Evolutionary conservation across 2,888 invertebrate species (phyloP).

Genomic region (Antheraea yamamai): DNA sequence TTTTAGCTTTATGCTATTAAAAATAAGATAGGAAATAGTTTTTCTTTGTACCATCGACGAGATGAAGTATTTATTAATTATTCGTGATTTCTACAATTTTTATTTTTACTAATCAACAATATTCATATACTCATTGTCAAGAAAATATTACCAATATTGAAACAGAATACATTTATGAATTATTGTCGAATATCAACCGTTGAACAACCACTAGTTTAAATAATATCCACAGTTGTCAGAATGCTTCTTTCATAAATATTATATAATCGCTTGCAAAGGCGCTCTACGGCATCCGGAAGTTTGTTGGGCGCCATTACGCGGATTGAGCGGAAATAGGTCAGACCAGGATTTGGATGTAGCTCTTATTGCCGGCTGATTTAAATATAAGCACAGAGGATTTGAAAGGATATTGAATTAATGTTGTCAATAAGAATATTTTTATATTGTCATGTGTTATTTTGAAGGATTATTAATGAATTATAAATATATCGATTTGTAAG

Average conservation of each 20-base stretch:
- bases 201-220: not conserved
- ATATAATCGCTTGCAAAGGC: constrained; percentile 39
- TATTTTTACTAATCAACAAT: too few relatives aligned
- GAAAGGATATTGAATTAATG: constrained; percentile 38
- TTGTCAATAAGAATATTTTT: constrained; percentile 5
- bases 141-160: too few relatives aligned
- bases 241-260: not conserved
- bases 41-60: too few relatives aligned
- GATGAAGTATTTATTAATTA: too few relatives aligned
- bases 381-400: constrained; percentile 57
- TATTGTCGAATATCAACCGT: too few relatives aligned
- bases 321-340: constrained; percentile 78
- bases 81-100: too few relatives aligned
- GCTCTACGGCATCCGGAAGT: constrained; percentile 47
- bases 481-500: not conserved
- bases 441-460: not conserved
- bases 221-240: not conserved
- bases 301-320: constrained; percentile 65
- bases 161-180: too few relatives aligned
- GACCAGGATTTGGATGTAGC: constrained; percentile 69
- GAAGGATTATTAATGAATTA: not conserved
- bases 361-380: constrained; percentile 73
- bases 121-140: too few relatives aligned
- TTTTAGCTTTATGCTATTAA: too few relatives aligned
- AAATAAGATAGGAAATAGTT: too few relatives aligned